Evolutionary conservation across 2,797 vertebrate genomes (phyloP), one percentile per base, ranked within the genome.

Genomic region (Bradypodion ventrale): DNA sequence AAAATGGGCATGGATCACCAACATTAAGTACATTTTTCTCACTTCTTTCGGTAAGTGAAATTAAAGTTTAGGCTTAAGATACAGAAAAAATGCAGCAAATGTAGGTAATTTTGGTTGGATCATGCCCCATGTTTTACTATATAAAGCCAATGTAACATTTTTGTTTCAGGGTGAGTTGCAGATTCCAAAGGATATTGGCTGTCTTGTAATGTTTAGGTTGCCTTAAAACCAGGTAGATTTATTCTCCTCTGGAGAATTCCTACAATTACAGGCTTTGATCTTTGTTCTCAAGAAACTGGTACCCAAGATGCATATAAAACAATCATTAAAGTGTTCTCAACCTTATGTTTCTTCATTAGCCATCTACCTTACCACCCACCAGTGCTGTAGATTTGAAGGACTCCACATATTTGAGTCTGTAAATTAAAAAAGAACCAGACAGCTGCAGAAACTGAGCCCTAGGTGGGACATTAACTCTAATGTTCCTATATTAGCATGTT

Each of bases 281-380:
- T 87, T 89, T 88, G 86, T 91, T 93, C 94, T 95, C 90, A 87
- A 93, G 89, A 93, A 94, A 94, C 93, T 78, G 68, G 93, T 93
- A 90, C 94, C 93, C 95, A 91, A 91, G 95, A 93, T 93, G 88
- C 93, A 88, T 83, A 93, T 95, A 96, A 96, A 96, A 92, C 37
- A 83, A 92, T 90, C 90, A 94, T 94, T 94, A 93, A 95, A 95
- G 91, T 92, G 85, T 95, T 95, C 94, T 92, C 93, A 94, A 94
- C 89, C 92, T 90, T 85, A 85, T 82, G 86, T 92, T 95, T 95
- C 94, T 95, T 96, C 93, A 94, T 94, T 94, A 94, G 84, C 92
- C 90, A 75, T 95, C 90, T 90, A 92, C 92, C 91, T 94, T 94
- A 93, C 92, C 94, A 94, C 93, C 94, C 93, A 96, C 92, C 87